Evolutionary conservation across 1,140 invertebrate genomes (phyloP).

Genomic region (Arctopsyche grandis): DNA sequence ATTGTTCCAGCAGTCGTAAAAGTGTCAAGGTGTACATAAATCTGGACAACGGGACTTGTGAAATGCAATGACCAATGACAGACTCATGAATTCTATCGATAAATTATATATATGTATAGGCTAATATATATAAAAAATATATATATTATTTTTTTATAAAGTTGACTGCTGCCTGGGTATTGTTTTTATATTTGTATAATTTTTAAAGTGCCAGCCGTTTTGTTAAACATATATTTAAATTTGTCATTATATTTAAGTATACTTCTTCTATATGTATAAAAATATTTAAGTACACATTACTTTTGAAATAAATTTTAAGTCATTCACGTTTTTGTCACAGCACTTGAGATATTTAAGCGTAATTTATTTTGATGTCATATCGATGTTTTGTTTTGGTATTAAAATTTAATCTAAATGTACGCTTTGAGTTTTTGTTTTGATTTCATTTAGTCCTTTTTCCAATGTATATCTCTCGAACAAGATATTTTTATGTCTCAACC

Average conservation of each 20-base stretch:
- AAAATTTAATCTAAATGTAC: not conserved
- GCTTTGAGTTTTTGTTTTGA: not conserved
- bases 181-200: conserved; percentile 50
- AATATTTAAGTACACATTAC: not conserved
- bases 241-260: conserved; percentile 46
- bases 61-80: conserved; percentile 48
- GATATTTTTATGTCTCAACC: not conserved
- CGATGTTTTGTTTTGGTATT: not conserved
- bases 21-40: conserved; percentile 49
- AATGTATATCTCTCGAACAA: not conserved
- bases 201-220: conserved; percentile 52
- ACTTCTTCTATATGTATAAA: not conserved
- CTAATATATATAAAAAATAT: conserved; percentile 47
- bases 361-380: not conserved
- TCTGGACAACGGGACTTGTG: conserved; percentile 28
- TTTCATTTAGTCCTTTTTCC: not conserved
- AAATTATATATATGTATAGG: not conserved
- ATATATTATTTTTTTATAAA: conserved; percentile 49
- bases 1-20: conserved; percentile 50
- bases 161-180: conserved; percentile 51
- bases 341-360: not conserved
- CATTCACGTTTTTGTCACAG: conserved; percentile 9
- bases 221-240: conserved; percentile 53
- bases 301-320: not conserved
- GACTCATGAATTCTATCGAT: conserved; percentile 20